Evolutionary conservation across 2,888 invertebrate species (phyloP), one percentile per base, ranked within the genome.

Genomic region (Lordiphosa fenestrarum): DNA sequence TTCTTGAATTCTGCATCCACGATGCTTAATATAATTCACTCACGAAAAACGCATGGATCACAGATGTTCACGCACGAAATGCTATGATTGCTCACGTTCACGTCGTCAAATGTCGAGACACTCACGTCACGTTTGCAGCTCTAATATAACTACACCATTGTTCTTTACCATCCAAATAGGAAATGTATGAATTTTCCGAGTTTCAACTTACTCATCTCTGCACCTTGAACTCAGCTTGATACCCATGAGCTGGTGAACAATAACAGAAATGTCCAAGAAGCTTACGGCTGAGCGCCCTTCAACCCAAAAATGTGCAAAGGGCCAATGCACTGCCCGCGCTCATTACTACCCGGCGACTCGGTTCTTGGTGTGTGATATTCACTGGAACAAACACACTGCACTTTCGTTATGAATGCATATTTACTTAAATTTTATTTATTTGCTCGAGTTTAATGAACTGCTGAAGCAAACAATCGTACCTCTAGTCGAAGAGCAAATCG

Each of bases 401-500:
- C 64, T 71, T 60, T 9, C 10, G 66, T 55, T 76, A 61, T 65
- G 62, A 57, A 66, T 58, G 42, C 68, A 30, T 30, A 30, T 30
- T 30, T 80, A 71, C 76, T 69, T 73, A 50, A 69, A 66, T 72
- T 58, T 64, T 72, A 77, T 68, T 74, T 77, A 68, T 72, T 74
- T 77, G 64, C 66, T 55, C 59, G 71, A 66, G 77, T 77, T 78
- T 82, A 77, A 77, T 77, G 77, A 77, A 77, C 77, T 75, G 82
- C 73, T 33, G 15, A 15, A 33, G 67, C 73, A 72, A 72, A 68
- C 44, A 33, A 30, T 33, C 15, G 19, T 44, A 44, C 30, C 13
- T n/a, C 40, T 72, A 73, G 72, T 73, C 70, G 51, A 73, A 71
- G 64, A 48, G 73, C 60, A 58, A 52, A 61, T 69, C 56, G 69